Conservation (phyloP, 2,113 vertebrate species). For the Callopanchax toddi region DNA sequence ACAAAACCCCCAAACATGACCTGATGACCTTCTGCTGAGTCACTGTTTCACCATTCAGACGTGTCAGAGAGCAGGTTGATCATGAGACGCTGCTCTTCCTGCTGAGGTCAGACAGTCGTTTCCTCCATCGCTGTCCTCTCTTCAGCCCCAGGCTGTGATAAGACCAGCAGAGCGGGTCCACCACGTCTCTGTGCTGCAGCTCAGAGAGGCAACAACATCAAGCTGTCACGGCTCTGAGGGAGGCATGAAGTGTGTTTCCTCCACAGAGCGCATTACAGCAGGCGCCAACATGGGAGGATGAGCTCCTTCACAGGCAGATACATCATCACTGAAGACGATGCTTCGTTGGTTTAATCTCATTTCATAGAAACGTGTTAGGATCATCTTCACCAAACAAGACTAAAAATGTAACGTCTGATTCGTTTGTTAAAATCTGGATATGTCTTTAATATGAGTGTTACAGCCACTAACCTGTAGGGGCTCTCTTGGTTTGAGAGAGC, state of each 20-base stretch:
- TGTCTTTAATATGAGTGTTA: no score
- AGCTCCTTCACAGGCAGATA: conserved; percentile 32
- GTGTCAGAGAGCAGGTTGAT: no score
- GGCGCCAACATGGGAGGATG: conserved; percentile 78
- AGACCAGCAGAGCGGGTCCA: conserved; percentile 92
- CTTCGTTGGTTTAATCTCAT: conserved; percentile 1
- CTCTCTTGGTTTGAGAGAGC: no score
- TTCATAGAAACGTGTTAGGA: not conserved
- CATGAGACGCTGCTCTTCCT: conserved; percentile 84
- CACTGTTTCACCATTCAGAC: no score
- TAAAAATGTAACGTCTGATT: no score
- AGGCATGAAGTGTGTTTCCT: conserved; percentile 69
- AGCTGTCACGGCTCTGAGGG: conserved; percentile 86
- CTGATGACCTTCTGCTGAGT: no score
- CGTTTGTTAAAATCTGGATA: no score
- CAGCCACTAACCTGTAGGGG: no score
- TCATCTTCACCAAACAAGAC: not conserved
- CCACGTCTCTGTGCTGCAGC: conserved; percentile 89
- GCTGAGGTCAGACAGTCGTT: conserved; percentile 93
- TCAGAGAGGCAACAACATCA: conserved; percentile 91
- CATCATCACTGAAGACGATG: conserved; percentile 7
- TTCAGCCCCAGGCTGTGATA: conserved; percentile 89
- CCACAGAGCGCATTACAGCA: conserved; percentile 90
- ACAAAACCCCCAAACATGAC: no score
- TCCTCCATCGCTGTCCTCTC: conserved; percentile 79